These are phyloP conservation scores for Anthophora plumipes DNA, from an alignment of 2,888 invertebrate species.

Conservation along the genomic window DNA sequence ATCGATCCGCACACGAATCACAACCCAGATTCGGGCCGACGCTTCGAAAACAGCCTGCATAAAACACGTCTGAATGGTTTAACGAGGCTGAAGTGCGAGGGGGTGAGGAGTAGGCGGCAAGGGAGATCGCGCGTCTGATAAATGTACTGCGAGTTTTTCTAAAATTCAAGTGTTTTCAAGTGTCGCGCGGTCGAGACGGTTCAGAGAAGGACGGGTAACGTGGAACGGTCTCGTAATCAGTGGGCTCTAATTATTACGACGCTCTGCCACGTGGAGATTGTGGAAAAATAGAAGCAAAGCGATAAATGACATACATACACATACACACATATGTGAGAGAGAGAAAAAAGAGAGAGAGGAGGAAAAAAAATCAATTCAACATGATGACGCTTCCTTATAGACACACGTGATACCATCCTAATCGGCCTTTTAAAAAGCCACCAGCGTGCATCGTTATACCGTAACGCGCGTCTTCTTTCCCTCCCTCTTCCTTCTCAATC, in stretches of 20 bases:
- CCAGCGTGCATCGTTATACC: constrained; percentile 49
- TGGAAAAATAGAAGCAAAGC: neutral
- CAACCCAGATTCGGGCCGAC: constrained; percentile 2
- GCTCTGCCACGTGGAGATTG: neutral
- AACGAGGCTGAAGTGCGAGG: constrained; percentile 4
- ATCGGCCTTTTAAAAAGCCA: constrained; percentile 63
- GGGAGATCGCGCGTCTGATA: constrained; percentile 25
- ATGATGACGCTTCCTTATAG: constrained; percentile 28
- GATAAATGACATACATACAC: neutral
- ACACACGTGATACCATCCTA: constrained; percentile 33
- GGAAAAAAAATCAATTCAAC: constrained; percentile 5
- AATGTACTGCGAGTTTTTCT: constrained; percentile 35
- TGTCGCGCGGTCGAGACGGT: neutral
- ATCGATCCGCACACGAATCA: neutral
- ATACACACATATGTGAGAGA: neutral
- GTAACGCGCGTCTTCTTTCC: neutral
- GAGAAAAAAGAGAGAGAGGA: neutral
- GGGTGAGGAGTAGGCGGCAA: neutral
- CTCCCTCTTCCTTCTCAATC: constrained; percentile 30
- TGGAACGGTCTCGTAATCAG: constrained; percentile 23
- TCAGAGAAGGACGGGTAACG: neutral
- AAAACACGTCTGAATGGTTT: constrained; percentile 22
- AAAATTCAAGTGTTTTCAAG: constrained; percentile 40
- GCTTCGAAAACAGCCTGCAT: neutral
- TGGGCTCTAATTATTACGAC: constrained; percentile 34